Percentiles rank a stretch among this genome's conserved stretches.
Evolutionary conservation across 2,888 invertebrate species (phyloP).

Genomic region (Dicranocentrus wangi): DNA sequence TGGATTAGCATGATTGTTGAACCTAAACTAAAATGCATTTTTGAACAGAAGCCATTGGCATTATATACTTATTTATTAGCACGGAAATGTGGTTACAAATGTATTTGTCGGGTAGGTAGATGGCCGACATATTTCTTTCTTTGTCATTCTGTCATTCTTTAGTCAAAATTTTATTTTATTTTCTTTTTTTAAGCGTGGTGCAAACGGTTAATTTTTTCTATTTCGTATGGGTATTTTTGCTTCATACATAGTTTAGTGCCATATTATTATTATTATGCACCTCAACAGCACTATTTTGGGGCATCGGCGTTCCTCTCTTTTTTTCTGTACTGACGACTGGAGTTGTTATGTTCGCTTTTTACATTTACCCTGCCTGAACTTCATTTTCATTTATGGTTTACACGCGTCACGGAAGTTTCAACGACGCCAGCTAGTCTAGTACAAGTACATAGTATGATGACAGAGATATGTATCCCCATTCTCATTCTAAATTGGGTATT

Average conservation of each 20-base stretch:
- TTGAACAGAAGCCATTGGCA: too few relatives aligned
- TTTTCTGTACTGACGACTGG: constrained; percentile 83
- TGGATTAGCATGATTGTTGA: too few relatives aligned
- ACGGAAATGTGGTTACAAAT: too few relatives aligned
- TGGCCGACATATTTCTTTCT: too few relatives aligned
- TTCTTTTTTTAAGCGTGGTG: too few relatives aligned
- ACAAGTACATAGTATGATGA: constrained; percentile 26
- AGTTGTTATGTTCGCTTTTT: constrained; percentile 84
- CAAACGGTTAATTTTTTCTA: constrained; percentile 83
- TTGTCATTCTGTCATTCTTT: too few relatives aligned
- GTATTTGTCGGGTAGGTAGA: too few relatives aligned
- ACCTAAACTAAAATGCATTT: too few relatives aligned
- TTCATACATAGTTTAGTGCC: constrained; percentile 85
- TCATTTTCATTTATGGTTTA: constrained; percentile 64
- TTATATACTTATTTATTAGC: too few relatives aligned
- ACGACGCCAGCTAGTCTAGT: too few relatives aligned
- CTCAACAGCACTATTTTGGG: constrained; percentile 92
- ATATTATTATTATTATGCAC: constrained; percentile 78
- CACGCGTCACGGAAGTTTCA: constrained; percentile 58
- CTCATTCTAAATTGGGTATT: constrained; percentile 9
- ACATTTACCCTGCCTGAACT: constrained; percentile 84
- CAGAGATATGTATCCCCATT: background rate
- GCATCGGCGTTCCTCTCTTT: constrained; percentile 88
- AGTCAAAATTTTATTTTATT: too few relatives aligned
- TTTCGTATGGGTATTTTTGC: constrained; percentile 89